Conservation (phyloP, 2,797 vertebrate species). For the Leptatherina wallacei region DNA sequence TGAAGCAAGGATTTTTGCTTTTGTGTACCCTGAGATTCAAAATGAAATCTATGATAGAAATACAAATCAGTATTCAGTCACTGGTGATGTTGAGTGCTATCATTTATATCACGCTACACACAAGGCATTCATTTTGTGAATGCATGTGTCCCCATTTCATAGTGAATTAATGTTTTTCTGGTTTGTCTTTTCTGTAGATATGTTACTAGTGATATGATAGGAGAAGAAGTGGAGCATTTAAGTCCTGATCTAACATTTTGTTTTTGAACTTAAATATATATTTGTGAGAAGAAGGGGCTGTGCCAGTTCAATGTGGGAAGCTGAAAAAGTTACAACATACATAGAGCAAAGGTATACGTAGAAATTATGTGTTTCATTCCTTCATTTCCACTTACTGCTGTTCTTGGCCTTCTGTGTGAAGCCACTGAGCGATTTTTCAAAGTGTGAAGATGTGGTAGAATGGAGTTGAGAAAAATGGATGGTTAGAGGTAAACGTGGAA, state of each 20-base stretch:
- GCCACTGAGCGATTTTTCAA: conserved; percentile 47
- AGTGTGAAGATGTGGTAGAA: conserved; percentile 9
- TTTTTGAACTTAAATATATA: conserved; percentile 33
- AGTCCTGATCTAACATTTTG: conserved; percentile 41
- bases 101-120: conserved; percentile 21
- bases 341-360: conserved; percentile 39
- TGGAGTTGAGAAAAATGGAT: conserved; percentile 10
- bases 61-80: conserved; percentile 24
- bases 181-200: conserved; percentile 26
- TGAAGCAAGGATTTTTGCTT: conserved; percentile 45
- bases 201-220: conserved; percentile 6
- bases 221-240: conserved; percentile 5
- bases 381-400: conserved; percentile 39
- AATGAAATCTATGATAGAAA: conserved; percentile 26
- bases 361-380: conserved; percentile 42
- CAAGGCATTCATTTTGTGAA: conserved; percentile 37
- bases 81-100: conserved; percentile 25
- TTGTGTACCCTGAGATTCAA: conserved; percentile 42
- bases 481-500: conserved; percentile 30
- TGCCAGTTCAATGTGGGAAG: conserved; percentile 50
- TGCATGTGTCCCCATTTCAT: conserved; percentile 12
- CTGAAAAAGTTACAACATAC: conserved; percentile 39
- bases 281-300: conserved; percentile 46
- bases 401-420: conserved; percentile 51
- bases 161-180: conserved; percentile 7